These are phyloP conservation scores for Scaeva pyrastri DNA, from an alignment of 2,888 invertebrate species.

Conservation along the genomic window DNA sequence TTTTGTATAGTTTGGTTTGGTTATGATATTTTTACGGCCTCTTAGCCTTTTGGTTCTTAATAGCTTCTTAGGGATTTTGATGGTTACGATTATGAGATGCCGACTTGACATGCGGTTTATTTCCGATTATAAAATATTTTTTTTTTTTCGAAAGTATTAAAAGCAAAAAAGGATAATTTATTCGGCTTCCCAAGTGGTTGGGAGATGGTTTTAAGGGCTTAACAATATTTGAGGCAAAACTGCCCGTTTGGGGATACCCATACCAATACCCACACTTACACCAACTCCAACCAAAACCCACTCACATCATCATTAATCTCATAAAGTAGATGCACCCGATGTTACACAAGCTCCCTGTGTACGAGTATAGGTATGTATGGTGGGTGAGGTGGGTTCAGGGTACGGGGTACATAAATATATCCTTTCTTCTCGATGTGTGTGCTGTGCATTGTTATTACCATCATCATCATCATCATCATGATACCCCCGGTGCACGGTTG, in stretches of 20 bases:
- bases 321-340: constrained; percentile 41
- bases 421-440: constrained; percentile 13
- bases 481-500: constrained; percentile 51
- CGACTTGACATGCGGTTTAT: constrained; percentile 35
- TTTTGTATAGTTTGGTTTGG: constrained; percentile 27
- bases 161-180: constrained; percentile 18
- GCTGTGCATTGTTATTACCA: constrained; percentile 40
- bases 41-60: constrained; percentile 46
- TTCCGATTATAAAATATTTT: constrained; percentile 19
- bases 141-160: constrained; percentile 6
- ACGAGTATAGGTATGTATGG: no score
- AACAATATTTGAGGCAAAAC: background rate
- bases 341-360: constrained; percentile 15
- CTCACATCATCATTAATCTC: constrained; percentile 42
- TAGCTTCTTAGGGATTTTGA: constrained; percentile 41
- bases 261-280: background rate
- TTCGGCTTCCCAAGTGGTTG: background rate
- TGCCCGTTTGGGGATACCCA: background rate
- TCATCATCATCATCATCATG: constrained; percentile 48
- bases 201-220: background rate
- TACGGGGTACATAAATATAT: background rate
- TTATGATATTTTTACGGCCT: constrained; percentile 56
- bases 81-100: constrained; percentile 36
- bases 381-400: background rate
- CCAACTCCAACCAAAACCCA: background rate